Percentiles rank a stretch among this genome's conserved stretches.
phyloP scores from a whole-genome alignment of 2,888 invertebrate species.

The Aplocera efformata region DNA sequence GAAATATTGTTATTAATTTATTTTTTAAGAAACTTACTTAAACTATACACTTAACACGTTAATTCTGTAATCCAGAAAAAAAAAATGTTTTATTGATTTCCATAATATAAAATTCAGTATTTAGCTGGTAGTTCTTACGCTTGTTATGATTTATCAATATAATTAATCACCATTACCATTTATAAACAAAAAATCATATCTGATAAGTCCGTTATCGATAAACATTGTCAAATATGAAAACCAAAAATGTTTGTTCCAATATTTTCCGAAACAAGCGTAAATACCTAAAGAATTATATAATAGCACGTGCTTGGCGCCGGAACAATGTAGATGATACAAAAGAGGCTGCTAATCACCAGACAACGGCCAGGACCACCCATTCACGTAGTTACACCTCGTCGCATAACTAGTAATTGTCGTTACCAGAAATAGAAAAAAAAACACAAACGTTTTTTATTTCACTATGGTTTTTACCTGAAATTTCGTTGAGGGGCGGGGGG shows the following conservation, averaged over 20 bases:
- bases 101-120: not conserved
- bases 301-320: constrained; percentile 22
- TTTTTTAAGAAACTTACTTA: too few species aligned
- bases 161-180: too few species aligned
- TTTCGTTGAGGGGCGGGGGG: constrained; percentile 50
- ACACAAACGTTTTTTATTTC: constrained; percentile 39
- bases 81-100: not conserved
- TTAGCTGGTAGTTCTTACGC: too few species aligned
- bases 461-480: constrained; percentile 64
- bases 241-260: too few species aligned
- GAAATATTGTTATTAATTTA: too few species aligned
- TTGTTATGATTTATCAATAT: too few species aligned
- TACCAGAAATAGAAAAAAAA: constrained; percentile 30
- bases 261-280: too few species aligned
- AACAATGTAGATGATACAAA: constrained; percentile 23
- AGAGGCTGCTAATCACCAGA: constrained; percentile 9
- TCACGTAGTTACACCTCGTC: constrained; percentile 16
- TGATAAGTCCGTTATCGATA: too few species aligned
- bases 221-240: too few species aligned
- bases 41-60: too few species aligned
- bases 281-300: constrained; percentile 5
- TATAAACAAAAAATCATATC: too few species aligned
- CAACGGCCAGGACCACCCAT: constrained; percentile 26
- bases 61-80: too few species aligned
- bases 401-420: constrained; percentile 23